These are phyloP conservation scores for Labeo rohita DNA, from an alignment of 2,113 vertebrate species.

Conservation along the genomic window DNA sequence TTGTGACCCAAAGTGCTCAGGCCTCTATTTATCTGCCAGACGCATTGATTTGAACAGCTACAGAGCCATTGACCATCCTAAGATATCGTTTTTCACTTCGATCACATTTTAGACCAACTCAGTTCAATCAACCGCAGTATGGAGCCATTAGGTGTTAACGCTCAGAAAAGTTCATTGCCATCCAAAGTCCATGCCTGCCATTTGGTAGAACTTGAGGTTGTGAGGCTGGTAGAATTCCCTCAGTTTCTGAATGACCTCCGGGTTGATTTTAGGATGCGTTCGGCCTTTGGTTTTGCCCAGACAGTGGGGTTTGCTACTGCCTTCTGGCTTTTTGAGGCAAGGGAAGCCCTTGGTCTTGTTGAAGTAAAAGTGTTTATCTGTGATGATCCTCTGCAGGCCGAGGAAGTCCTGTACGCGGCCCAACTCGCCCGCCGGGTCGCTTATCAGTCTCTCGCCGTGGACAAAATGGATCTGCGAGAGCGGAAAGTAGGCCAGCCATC, in stretches of 20 bases:
- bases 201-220: constrained; percentile 78
- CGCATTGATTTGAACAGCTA: constrained; percentile 4
- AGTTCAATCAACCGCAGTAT: background rate
- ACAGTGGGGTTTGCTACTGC: constrained; percentile 83
- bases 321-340: constrained; percentile 81
- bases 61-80: background rate
- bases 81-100: background rate
- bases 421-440: constrained; percentile 78
- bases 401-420: constrained; percentile 82
- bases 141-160: background rate
- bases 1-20: background rate
- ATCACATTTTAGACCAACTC: background rate
- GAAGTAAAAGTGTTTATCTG: constrained; percentile 84
- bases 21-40: background rate
- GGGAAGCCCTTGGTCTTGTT: constrained; percentile 85
- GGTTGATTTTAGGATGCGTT: constrained; percentile 73
- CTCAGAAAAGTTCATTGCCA: constrained; percentile 73
- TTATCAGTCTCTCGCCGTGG: constrained; percentile 78
- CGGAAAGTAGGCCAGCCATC: constrained; percentile 80
- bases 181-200: constrained; percentile 79
- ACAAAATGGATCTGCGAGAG: constrained; percentile 80
- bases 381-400: constrained; percentile 80
- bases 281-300: constrained; percentile 81
- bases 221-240: constrained; percentile 79
- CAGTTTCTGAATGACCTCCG: constrained; percentile 71